Conservation (phyloP, 2,113 vertebrate species). For the Progne subis region DNA sequence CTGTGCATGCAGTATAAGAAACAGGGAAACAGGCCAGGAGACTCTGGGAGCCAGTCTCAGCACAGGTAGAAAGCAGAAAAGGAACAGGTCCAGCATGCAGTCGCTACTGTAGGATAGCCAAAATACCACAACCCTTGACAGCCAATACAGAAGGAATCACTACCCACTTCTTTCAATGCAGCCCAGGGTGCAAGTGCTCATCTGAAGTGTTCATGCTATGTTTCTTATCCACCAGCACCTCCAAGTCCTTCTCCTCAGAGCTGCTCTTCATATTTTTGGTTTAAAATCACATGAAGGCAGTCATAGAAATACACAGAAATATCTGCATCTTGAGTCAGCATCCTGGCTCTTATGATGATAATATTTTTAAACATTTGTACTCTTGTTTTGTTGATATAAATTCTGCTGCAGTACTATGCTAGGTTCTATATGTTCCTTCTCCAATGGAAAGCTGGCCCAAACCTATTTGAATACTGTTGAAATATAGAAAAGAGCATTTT, state of each 20-base stretch:
- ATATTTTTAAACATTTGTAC: accelerated
- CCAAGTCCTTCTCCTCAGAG: not conserved
- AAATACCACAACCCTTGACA: not conserved
- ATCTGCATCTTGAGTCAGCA: not conserved
- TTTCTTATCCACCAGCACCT: not conserved
- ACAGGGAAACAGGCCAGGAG: accelerated
- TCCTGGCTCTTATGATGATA: not conserved
- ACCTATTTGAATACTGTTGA: not conserved
- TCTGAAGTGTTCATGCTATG: not conserved
- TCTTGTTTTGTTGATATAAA: not conserved
- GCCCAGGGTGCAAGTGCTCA: not conserved
- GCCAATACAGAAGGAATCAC: not conserved
- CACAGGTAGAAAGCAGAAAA: not conserved
- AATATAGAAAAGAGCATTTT: not conserved
- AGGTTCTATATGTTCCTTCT: not conserved
- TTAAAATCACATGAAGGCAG: not conserved
- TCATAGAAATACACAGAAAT: not conserved
- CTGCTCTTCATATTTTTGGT: not conserved
- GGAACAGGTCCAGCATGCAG: not conserved
- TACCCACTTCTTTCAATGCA: not conserved
- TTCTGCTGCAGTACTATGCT: not conserved
- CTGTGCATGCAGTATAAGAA: accelerated
- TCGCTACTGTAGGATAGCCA: not conserved
- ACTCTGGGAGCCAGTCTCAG: not conserved
- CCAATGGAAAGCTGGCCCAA: not conserved